Conservation (phyloP, 1,140 invertebrate species). For the Thrips palmi region DNA sequence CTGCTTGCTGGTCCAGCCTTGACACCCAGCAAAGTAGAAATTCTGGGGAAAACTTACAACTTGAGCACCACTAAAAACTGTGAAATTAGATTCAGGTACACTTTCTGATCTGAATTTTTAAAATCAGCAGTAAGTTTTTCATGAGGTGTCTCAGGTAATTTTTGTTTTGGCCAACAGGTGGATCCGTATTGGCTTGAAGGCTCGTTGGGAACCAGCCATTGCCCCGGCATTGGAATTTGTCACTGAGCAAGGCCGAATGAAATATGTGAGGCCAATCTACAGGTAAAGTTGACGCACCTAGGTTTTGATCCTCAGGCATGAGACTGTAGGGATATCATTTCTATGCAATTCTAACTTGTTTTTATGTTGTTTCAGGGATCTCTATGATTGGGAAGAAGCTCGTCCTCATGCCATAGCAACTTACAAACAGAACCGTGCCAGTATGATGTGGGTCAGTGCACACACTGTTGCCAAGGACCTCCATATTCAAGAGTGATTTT, state of each 20-base stretch:
- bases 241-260: conserved; percentile 72
- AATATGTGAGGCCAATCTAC: conserved; percentile 74
- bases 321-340: not conserved
- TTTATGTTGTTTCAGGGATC: conserved; percentile 34
- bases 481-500: no score
- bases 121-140: conserved; percentile 2
- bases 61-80: conserved; percentile 47
- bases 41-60: conserved; percentile 46
- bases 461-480: conserved; percentile 59
- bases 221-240: conserved; percentile 51
- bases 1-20: conserved; percentile 36
- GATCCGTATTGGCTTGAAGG: conserved; percentile 57
- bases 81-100: conserved; percentile 47
- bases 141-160: conserved; percentile 5
- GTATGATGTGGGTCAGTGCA: conserved; percentile 69
- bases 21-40: conserved; percentile 35
- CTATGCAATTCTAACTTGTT: not conserved
- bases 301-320: not conserved
- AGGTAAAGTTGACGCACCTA: conserved; percentile 22
- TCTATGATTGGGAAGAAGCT: conserved; percentile 60
- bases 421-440: conserved; percentile 43
- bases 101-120: conserved; percentile 11
- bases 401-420: conserved; percentile 47
- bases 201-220: conserved; percentile 44
- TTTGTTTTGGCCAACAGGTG: conserved; percentile 30